phyloP scores from a whole-genome alignment of 1,140 invertebrate species.

The Heliconius hewitsoni region DNA sequence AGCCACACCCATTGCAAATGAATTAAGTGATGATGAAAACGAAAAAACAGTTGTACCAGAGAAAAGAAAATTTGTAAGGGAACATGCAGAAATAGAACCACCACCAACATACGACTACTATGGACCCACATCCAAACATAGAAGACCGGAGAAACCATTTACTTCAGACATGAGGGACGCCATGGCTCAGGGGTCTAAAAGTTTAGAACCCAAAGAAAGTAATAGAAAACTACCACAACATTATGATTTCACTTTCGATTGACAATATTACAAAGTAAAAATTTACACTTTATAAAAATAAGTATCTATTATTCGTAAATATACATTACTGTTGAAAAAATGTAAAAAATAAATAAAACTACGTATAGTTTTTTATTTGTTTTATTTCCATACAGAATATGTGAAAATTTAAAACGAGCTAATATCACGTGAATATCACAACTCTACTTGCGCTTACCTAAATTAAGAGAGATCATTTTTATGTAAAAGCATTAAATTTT shows the following conservation, averaged over 20 bases:
- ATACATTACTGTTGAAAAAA: no score
- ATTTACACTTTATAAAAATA: slow-evolving; percentile 23
- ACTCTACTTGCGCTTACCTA: slow-evolving; percentile 30
- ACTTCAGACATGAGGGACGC: slow-evolving; percentile 82
- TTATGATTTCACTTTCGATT: slow-evolving; percentile 74
- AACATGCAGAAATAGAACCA: slow-evolving; percentile 83
- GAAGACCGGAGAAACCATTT: slow-evolving; percentile 59
- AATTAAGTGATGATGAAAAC: slow-evolving; percentile 67
- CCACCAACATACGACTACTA: slow-evolving; percentile 85
- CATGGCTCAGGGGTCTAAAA: slow-evolving; percentile 86
- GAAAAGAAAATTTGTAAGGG: slow-evolving; percentile 61
- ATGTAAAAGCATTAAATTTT: slow-evolving; percentile 22
- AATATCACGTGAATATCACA: slow-evolving; percentile 42
- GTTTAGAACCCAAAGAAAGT: slow-evolving; percentile 79
- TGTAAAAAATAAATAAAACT: slow-evolving; percentile 12
- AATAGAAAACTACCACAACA: slow-evolving; percentile 55
- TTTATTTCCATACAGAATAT: slow-evolving; percentile 25
- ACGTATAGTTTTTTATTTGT: slow-evolving; percentile 28
- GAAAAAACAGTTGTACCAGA: slow-evolving; percentile 39
- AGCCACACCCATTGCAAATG: slow-evolving; percentile 77
- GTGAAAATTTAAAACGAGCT: slow-evolving; percentile 32
- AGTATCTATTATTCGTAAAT: slow-evolving; percentile 10
- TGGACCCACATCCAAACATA: slow-evolving; percentile 77
- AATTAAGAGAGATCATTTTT: slow-evolving; percentile 28
- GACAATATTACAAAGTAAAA: slow-evolving; percentile 32